These are phyloP conservation scores for Paraescarpia echinospica DNA, from an alignment of 1,140 invertebrate genomes.

Conservation along the genomic window DNA sequence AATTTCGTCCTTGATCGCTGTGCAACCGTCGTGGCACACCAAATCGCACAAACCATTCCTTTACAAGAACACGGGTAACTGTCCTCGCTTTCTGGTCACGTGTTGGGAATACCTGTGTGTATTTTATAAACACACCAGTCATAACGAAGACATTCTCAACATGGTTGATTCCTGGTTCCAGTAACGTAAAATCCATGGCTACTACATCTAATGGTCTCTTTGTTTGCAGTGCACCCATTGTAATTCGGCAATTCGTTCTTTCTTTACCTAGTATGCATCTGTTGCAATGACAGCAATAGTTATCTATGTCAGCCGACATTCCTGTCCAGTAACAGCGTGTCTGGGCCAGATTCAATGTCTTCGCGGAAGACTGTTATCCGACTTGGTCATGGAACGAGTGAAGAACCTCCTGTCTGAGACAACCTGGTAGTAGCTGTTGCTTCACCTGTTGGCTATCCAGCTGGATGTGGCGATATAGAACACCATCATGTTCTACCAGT, in stretches of 20 bases:
- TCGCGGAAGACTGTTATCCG: background rate
- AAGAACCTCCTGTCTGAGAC: background rate
- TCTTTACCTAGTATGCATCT: background rate
- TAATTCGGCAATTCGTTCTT: background rate
- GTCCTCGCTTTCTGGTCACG: constrained; percentile 31
- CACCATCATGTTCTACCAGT: too few relatives aligned
- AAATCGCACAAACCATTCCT: constrained; percentile 25
- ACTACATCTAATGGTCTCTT: constrained; percentile 9
- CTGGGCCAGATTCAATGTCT: background rate
- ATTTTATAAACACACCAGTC: constrained; percentile 11
- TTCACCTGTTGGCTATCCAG: too few relatives aligned
- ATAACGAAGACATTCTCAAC: constrained; percentile 3
- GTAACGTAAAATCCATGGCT: background rate
- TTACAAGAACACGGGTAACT: constrained; percentile 3
- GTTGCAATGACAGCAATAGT: background rate
- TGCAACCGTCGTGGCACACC: constrained; percentile 26
- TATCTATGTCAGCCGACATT: background rate
- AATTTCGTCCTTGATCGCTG: constrained; percentile 28
- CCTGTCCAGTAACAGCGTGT: background rate
- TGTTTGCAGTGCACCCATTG: background rate
- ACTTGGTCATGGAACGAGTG: background rate
- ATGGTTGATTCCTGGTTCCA: background rate
- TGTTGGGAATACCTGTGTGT: constrained; percentile 25
- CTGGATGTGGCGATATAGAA: too few relatives aligned
- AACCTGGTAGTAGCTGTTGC: too few relatives aligned